Evolutionary conservation across 1,140 invertebrate genomes (phyloP), one percentile per base, ranked within the genome.

Genomic region (Metaphire vulgaris): DNA sequence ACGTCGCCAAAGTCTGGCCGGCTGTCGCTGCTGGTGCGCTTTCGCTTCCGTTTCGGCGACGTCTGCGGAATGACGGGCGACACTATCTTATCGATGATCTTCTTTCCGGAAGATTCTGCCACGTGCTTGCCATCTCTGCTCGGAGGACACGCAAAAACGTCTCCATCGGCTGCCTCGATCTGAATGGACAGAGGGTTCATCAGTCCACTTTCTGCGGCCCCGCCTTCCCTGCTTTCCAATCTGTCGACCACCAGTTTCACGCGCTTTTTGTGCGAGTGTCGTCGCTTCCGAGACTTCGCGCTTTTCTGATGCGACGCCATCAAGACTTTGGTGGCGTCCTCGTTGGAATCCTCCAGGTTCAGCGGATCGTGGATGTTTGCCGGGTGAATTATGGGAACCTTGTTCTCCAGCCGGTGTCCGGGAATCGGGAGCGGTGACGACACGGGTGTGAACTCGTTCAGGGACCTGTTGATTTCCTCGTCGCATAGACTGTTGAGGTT

Each of bases 281-380:
- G 86, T 31, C 87, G 87, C 78, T 89, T 90, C 79, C 91, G 91
- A 6, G 69, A n/a, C 0, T 89, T 86, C 0, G 67, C 69, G 33
- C 28, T 66, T 56, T 41, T 74, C 76, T 75, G 79, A 21, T 69
- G 76, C 41, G 74, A 79, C 28, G 34, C 56, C 92, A 90, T 82
- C 92, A 90, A 85, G 77, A 79, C 34, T 67, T 74, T n/a, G 90
- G 91, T 80, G 92, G 91, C 74, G 86, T 84, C 69, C 86, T 26
- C 30, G 67, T 69, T 26, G 6, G n/a, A 26, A 28, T 26, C 91
- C 80, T 91, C 90, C 69, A 97, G 85, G 86, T 96, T 95, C 29
- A 97, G 85, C 0, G 95, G 95, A 87, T 97, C 95, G 79, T 91
- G 89, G 76, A 95, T 94, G 86, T 97, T 95, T 33, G 92, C 92